phyloP scores from a whole-genome alignment of 2,888 invertebrate genomes.

The Cataglyphis altisquamis region DNA sequence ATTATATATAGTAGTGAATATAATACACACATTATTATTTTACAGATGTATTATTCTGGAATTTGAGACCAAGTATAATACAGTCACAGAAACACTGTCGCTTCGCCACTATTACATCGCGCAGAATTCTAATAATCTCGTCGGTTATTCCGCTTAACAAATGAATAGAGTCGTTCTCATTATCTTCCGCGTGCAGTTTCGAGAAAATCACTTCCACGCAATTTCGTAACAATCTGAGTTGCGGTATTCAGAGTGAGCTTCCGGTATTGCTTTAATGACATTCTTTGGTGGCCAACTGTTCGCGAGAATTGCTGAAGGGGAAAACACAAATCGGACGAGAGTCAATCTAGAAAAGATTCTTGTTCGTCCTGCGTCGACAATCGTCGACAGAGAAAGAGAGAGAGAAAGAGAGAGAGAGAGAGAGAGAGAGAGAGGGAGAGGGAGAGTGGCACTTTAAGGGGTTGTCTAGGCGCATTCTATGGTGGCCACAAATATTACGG shows the following conservation, averaged over 20 bases:
- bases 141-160: constrained; percentile 48
- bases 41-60: neutral
- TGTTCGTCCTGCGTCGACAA: neutral
- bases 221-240: constrained; percentile 48
- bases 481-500: constrained; percentile 66
- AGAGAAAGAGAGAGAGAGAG: constrained; percentile 60
- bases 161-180: constrained; percentile 52
- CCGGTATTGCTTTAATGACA: constrained; percentile 50
- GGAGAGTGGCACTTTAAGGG: constrained; percentile 65
- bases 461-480: constrained; percentile 65
- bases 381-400: constrained; percentile 56
- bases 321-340: constrained; percentile 21
- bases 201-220: constrained; percentile 54
- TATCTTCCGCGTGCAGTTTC: constrained; percentile 41
- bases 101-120: constrained; percentile 12
- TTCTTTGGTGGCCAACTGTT: constrained; percentile 44
- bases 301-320: constrained; percentile 29
- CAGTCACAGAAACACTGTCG: constrained; percentile 13
- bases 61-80: neutral
- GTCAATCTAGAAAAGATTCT: constrained; percentile 24
- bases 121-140: constrained; percentile 49
- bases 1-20: neutral
- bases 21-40: neutral
- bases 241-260: constrained; percentile 40
- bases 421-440: constrained; percentile 15